These are phyloP conservation scores for Notothenia coriiceps DNA, from an alignment of 2,113 vertebrate species.

Conservation along the genomic window DNA sequence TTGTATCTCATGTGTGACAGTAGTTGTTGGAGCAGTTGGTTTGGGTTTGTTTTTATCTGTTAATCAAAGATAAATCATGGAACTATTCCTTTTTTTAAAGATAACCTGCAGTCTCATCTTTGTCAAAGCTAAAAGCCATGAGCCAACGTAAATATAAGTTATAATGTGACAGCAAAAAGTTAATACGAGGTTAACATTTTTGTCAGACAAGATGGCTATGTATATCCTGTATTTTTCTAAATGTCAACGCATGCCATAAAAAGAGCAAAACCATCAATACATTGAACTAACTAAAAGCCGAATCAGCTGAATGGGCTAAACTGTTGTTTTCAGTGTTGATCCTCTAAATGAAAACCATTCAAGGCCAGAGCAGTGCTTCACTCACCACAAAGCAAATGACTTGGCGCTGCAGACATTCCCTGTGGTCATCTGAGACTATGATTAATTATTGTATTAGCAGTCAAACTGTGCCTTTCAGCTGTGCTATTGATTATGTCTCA, in stretches of 20 bases:
- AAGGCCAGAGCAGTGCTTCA: background rate
- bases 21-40: background rate
- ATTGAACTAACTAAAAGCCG: background rate
- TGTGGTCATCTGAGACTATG: conserved; percentile 46
- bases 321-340: background rate
- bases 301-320: conserved; percentile 6
- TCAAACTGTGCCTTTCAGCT: conserved; percentile 53
- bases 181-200: background rate
- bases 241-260: background rate
- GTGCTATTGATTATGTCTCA: conserved; percentile 66
- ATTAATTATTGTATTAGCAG: conserved; percentile 67
- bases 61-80: background rate
- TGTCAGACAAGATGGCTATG: background rate
- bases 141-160: background rate
- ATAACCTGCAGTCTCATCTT: background rate
- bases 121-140: background rate
- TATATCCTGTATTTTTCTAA: background rate
- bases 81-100: background rate
- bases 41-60: background rate
- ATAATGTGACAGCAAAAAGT: background rate
- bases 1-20: too few relatives aligned
- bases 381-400: conserved; percentile 31
- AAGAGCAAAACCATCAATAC: background rate
- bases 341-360: background rate
- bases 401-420: conserved; percentile 31